Percentiles rank a stretch among this genome's conserved stretches.
Evolutionary conservation across 2,797 vertebrate genomes (phyloP).

Genomic region (Balearica regulorum): DNA sequence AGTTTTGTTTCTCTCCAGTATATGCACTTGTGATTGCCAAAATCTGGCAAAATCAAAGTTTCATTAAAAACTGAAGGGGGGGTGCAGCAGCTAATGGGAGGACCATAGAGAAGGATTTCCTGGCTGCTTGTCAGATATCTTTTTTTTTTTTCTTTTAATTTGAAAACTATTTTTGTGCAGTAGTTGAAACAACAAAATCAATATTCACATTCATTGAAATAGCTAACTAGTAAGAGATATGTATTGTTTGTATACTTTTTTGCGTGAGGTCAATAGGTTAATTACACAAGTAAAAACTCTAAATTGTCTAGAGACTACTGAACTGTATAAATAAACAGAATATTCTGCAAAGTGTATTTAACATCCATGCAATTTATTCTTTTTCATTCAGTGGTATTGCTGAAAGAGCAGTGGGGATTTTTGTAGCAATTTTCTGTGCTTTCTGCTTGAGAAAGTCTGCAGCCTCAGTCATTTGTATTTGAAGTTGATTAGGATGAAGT

Average conservation of each 20-base stretch:
- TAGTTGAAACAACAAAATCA: slow-evolving; percentile 2
- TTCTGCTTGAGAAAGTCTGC: slow-evolving; percentile 36
- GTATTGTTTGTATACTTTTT: neutral
- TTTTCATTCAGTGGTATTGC: neutral
- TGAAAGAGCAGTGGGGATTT: neutral
- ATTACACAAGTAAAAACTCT: slow-evolving; percentile 27
- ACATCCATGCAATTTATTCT: neutral
- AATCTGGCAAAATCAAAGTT: neutral
- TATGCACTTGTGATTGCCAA: neutral
- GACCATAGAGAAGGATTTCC: neutral
- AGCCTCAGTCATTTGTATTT: slow-evolving; percentile 10
- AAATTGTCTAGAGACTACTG: slow-evolving; percentile 5
- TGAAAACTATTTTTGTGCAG: neutral
- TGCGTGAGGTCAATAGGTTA: slow-evolving; percentile 28
- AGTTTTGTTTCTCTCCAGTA: neutral
- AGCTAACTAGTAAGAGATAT: neutral
- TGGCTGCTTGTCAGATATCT: neutral
- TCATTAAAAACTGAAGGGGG: neutral
- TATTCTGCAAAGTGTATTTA: slow-evolving; percentile 16
- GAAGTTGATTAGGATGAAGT: slow-evolving; percentile 25
- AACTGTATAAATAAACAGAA: slow-evolving; percentile 45
- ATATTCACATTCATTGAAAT: neutral
- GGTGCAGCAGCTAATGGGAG: neutral
- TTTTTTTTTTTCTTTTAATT: neutral
- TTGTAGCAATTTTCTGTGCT: slow-evolving; percentile 26